Base-by-base conservation (phyloP, 2,888 invertebrate genomes). In the Steinernema carpocapsae region DNA sequence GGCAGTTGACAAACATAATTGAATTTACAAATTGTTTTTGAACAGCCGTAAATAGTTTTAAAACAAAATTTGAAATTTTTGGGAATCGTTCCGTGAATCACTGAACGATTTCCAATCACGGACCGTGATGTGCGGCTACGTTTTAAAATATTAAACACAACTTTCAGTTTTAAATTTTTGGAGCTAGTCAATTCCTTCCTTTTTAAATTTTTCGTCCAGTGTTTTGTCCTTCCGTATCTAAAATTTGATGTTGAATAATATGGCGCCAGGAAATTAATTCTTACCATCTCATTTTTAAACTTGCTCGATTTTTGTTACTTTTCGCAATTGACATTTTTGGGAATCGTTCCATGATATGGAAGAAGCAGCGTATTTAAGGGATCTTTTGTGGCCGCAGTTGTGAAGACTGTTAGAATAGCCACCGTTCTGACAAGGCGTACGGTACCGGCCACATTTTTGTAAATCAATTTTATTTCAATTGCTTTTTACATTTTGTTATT, bases 361-460 rank as follows among this genome's bases (percentile, higher is more conserved):
- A 64, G 17, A 6, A 64, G 37, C 64, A 64, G 7, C 32, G 29
- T 32, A 64, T 64, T 64, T 64, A 29, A 19, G 64, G 64, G n/a
- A 64, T 64, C 19, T n/a, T n/a, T n/a, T n/a, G n/a, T n/a, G 7
- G 32, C 43, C 14, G 14, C 7, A 43, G 14, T 7, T 14, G 14
- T 14, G 10, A 7, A 14, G 43, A 10, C 7, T 43, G 10, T 7
- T 14, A 43, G 10, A 43, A 43, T 7, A 43, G 10, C 43, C 14
- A 43, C 14, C 43, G 43, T 7, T 14, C 14, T 43, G 14, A 43
- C 10, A 43, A 43, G 43, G 7, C 14, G 14, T 43, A 10, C 43
- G 7, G 14, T 14, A 43, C 7, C 43, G 7, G 10, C 14, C 10
- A 10, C 14, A 14, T 64, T 32, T 37, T 64, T 64, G 14, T 32